Evolutionary conservation across 2,888 invertebrate species (phyloP), one percentile per base, ranked within the genome.

Genomic region (Sthenelais limicola): DNA sequence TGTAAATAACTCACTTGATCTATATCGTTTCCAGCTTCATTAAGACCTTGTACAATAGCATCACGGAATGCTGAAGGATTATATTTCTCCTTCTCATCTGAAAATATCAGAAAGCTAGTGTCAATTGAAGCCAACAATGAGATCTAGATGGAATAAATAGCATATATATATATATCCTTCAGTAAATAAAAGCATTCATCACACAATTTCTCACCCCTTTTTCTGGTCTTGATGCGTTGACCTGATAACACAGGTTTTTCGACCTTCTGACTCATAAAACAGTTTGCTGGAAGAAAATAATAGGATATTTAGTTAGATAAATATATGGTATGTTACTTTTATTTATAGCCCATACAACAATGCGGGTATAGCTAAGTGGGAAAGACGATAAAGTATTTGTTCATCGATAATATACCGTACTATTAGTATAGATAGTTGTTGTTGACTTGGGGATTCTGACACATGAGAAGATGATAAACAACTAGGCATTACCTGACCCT

Each of bases 171-270:
- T n/a, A n/a, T n/a, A n/a, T 51, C 51, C 18, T 51, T 51, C 51
- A 51, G 21, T 51, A 24, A 5, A 5, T 51, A 24, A 51, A 51
- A 51, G n/a, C 21, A 12, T 51, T n/a, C n/a, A 51, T 51, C 51
- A 54, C 21, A 54, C 32, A 24, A n/a, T n/a, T 7, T 35, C 90
- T 90, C 90, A 96, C 96, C 96, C 96, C 97, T 96, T 94, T 97
- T 97, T 94, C 97, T 94, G 95, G 97, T 97, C 95, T 97, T 97
- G 93, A 97, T 97, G 92, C 97, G 96, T 93, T 97, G 97, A 95
- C 97, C 97, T 93, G 96, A 96, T 93, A 97, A 92, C 93, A 96
- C 94, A 93, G 97, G 97, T 95, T 97, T 96, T 96, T 97, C 97
- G 93, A 93, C 94, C 94, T 97, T 97, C 92, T 97, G 97, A 97